Percentiles rank a stretch among this genome's conserved stretches.
Conservation (phyloP, 2,113 vertebrate genomes). For the Corydoras maculifer region DNA sequence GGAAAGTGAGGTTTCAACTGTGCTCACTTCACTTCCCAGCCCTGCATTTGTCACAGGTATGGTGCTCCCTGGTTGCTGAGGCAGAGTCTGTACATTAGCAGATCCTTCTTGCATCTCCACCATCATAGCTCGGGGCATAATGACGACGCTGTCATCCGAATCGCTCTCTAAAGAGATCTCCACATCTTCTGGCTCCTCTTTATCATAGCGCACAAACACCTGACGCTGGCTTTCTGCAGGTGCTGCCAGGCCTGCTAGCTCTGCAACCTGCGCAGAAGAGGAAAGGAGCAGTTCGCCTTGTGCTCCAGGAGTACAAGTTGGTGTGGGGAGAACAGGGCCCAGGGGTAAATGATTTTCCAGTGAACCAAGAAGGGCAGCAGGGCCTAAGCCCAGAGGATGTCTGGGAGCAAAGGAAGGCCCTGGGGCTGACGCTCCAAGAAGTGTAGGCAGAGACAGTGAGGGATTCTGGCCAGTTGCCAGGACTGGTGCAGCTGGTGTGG, state of each 20-base stretch:
- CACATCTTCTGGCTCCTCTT: constrained; percentile 79
- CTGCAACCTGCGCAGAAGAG: constrained; percentile 52
- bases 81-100: constrained; percentile 21
- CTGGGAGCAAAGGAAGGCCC: constrained; percentile 56
- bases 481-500: constrained; percentile 49
- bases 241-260: constrained; percentile 58
- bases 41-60: constrained; percentile 13
- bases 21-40: constrained; percentile 41
- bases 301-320: constrained; percentile 29
- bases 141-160: constrained; percentile 84
- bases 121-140: constrained; percentile 75
- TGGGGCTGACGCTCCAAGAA: constrained; percentile 53
- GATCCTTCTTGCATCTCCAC: constrained; percentile 51
- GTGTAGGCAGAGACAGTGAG: constrained; percentile 53
- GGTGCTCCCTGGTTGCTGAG: constrained; percentile 33
- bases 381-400: constrained; percentile 57
- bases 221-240: constrained; percentile 66
- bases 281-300: constrained; percentile 59
- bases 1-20: constrained; percentile 44
- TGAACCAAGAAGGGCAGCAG: constrained; percentile 55
- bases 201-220: constrained; percentile 80
- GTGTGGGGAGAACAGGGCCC: constrained; percentile 52
- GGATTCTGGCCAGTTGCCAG: constrained; percentile 56
- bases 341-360: constrained; percentile 68
- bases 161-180: constrained; percentile 86